Percentiles rank a stretch among this genome's conserved stretches.
phyloP scores from a whole-genome alignment of 2,888 invertebrate species.

The Allophyes oxyacanthae region DNA sequence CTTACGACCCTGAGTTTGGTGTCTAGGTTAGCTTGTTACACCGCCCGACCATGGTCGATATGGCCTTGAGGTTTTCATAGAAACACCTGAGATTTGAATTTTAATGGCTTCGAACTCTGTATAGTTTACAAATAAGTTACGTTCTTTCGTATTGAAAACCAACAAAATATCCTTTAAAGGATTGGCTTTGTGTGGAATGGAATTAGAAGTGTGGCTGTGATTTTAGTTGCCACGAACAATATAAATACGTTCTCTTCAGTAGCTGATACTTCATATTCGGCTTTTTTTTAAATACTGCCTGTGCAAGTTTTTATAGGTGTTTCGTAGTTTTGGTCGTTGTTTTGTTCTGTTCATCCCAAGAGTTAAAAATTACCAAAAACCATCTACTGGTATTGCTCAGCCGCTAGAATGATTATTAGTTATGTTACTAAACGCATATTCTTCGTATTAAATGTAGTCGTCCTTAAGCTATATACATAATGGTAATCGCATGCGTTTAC shows the following conservation, averaged over 20 bases:
- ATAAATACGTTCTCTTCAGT: too few species aligned
- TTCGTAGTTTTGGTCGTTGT: too few species aligned
- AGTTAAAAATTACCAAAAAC: too few species aligned
- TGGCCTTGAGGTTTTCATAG: conserved; percentile 37
- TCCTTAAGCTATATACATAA: conserved; percentile 23
- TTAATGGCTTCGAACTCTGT: conserved; percentile 12
- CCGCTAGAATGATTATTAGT: background rate
- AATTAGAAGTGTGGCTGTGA: too few species aligned
- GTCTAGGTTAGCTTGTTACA: conserved; percentile 43
- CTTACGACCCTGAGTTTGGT: conserved; percentile 31
- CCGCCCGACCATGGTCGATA: conserved; percentile 54
- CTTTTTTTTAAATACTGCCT: too few species aligned
- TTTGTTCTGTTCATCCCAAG: too few species aligned
- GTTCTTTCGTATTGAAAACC: too few species aligned
- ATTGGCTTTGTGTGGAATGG: too few species aligned
- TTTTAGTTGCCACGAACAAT: too few species aligned
- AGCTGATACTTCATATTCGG: too few species aligned
- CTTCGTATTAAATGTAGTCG: conserved; percentile 12
- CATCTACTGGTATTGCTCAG: too few species aligned
- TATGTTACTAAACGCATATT: conserved; percentile 7
- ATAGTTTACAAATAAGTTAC: background rate
- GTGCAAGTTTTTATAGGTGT: too few species aligned
- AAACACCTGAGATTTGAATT: conserved; percentile 20
- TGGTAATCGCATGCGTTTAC: conserved; percentile 6
- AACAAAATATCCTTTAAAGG: conserved; percentile 5